Percentiles rank a stretch among this genome's conserved stretches.
These are phyloP conservation scores for Sylvilagus bachmani DNA, from an alignment of 2,113 vertebrate genomes.

Conservation along the genomic window DNA sequence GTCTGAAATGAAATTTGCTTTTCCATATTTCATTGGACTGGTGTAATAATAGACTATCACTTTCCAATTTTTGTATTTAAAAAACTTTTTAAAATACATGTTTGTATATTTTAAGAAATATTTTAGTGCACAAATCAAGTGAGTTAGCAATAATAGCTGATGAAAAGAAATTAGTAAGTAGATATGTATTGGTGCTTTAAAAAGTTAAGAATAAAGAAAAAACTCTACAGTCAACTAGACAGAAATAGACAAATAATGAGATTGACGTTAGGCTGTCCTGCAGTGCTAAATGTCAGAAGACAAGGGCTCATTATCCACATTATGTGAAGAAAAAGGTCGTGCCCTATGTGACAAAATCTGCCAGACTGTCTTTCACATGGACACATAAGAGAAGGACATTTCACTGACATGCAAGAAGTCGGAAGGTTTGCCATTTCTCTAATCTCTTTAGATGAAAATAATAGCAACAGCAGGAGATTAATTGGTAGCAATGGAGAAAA, in stretches of 20 bases:
- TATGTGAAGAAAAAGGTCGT: conserved; percentile 50
- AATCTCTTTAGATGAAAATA: conserved; percentile 15
- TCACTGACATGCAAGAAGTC: conserved; percentile 8
- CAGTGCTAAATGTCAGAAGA: conserved; percentile 63
- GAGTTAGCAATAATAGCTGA: not conserved
- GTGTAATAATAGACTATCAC: no score
- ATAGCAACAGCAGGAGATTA: not conserved
- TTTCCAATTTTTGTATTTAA: no score
- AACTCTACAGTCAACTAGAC: conserved; percentile 15
- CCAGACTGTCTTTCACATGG: conserved; percentile 63
- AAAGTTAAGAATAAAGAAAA: not conserved
- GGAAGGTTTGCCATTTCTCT: not conserved
- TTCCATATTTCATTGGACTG: no score
- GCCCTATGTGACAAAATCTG: conserved; percentile 56
- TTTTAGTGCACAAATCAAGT: not conserved
- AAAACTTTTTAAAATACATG: no score
- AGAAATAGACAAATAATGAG: conserved; percentile 59
- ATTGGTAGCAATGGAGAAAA: not conserved
- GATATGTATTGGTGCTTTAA: not conserved
- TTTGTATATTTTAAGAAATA: not conserved
- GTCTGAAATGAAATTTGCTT: no score
- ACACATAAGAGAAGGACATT: conserved; percentile 41
- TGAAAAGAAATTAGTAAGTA: not conserved
- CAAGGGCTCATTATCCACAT: conserved; percentile 66
- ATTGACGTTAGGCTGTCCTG: conserved; percentile 41